Base-by-base conservation (phyloP, 2,797 vertebrate species). In the Bucorvus abyssinicus region DNA sequence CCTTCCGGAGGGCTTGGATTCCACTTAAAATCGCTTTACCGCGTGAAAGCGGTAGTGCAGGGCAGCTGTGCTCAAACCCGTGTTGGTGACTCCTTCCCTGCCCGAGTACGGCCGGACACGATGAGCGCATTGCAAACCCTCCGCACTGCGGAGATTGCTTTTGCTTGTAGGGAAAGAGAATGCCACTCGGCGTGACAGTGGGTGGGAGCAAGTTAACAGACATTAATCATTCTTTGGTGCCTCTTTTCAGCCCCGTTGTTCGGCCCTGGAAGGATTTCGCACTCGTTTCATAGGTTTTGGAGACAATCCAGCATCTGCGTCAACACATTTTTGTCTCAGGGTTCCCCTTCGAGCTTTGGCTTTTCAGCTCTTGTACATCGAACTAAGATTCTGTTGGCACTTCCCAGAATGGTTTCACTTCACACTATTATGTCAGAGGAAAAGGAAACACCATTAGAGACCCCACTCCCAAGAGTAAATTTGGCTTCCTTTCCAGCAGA, bases 401-500 rank as follows among this genome's bases (percentile, higher is more conserved):
- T 76, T 93, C 87, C 87, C 79, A 89, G 84, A 92, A 94, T 61
- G 56, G 42, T 61, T 94, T 91, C 91, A 81, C 69, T 94, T 91
- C 77, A 55, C 61, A 53, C 53, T 85, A n/a, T 88, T 93, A 95
- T 93, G 95, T 90, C 60, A 94, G 79, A 92, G 92, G 84, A 92
- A 96, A 85, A 94, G 93, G 89, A 95, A 97, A 67, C 45, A 76
- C 67, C 70, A 45, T 52, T 59, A 68, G 56, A 89, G 61, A 84
- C 42, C 44, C 29, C 7, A 8, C 61, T 95, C 92, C 75, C 89
- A 90, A 26, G 91, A 75, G 69, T 69, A 50, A 91, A 82, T 88
- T 89, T 78, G 29, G 38, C 44, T 96, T 96, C 87, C 91, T 92
- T 96, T 95, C 77, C 80, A 84, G 92, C 14, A 78, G 90, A 91